Base-by-base conservation (phyloP, 1,140 invertebrate genomes). In the Manduca sexta region DNA sequence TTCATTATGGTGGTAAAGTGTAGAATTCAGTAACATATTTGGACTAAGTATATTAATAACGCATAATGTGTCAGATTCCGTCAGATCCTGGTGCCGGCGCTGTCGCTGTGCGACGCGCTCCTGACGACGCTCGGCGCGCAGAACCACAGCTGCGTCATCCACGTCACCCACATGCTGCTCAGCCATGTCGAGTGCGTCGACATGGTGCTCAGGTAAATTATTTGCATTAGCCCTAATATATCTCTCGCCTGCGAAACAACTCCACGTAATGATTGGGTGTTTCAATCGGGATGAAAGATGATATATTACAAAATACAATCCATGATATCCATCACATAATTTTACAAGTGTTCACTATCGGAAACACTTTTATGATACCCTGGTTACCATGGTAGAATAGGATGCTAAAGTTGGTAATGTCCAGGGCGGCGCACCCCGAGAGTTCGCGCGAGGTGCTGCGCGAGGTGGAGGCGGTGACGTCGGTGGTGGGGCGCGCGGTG, bases 161-260 rank as follows among this genome's bases (percentile, higher is more conserved):
- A 96, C 84, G 89, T 95, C 30, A 89, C 93, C 35, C 91, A 93
- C 52, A 93, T 95, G 56, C 70, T 97, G 18, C 88, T 95, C 37
- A 91, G 91, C 42, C 95, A 97, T 76, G 84, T 91, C 26, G 94
- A 97, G 56, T 91, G 92, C 18, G 89, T 97, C 12, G 92, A 94
- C 58, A 88, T 91, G 56, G 90, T 95, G 33, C 74, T 97, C 11
- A 85, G 92, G 81, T 83, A 55, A 31, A 8, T n/a, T 1, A 12
- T 12, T 8, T 6, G 8, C 4, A 26, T 42, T 8, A 38, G 30
- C 1, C 1, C 8, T 1, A 31, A 31, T 31, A n/a, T 0, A n/a
- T n/a, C n/a, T n/a, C n/a, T n/a, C n/a, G n/a, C n/a, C n/a, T n/a
- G n/a, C n/a, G n/a, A n/a, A n/a, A n/a, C n/a, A n/a, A n/a, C n/a